Conservation (phyloP, 2,797 vertebrate species). For the Mastacembelus armatus region DNA sequence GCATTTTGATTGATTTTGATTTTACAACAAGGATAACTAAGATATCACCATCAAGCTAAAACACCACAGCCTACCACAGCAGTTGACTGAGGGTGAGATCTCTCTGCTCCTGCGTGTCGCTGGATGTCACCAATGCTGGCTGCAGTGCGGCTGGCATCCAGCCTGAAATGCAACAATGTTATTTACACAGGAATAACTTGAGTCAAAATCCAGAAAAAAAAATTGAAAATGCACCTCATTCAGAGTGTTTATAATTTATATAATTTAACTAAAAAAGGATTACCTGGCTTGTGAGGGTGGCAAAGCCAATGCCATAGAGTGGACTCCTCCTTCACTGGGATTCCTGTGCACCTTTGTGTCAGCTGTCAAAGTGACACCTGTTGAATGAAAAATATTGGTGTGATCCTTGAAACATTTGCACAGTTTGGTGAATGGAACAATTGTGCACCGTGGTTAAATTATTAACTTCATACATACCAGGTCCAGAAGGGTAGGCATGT, state of each 20-base stretch:
- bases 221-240: too few species aligned
- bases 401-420: background rate
- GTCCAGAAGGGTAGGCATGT: conserved; percentile 96
- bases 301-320: conserved; percentile 91
- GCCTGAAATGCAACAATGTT: conserved; percentile 70
- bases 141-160: conserved; percentile 88
- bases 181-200: background rate
- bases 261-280: fast-evolving
- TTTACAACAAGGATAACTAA: background rate
- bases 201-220: background rate
- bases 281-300: conserved; percentile 94
- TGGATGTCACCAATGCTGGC: conserved; percentile 91
- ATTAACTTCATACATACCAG: conserved; percentile 79
- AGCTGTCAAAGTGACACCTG: conserved; percentile 94
- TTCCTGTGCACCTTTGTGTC: conserved; percentile 96
- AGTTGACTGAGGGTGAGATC: conserved; percentile 84
- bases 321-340: conserved; percentile 93
- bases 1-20: background rate
- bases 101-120: conserved; percentile 91
- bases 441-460: background rate
- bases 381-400: background rate
- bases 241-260: too few species aligned
- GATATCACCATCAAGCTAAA: background rate
- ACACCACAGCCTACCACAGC: conserved; percentile 80
- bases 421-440: background rate